These are phyloP conservation scores for Typhlomys cinereus DNA, from an alignment of 2,113 vertebrate genomes.

Conservation along the genomic window DNA sequence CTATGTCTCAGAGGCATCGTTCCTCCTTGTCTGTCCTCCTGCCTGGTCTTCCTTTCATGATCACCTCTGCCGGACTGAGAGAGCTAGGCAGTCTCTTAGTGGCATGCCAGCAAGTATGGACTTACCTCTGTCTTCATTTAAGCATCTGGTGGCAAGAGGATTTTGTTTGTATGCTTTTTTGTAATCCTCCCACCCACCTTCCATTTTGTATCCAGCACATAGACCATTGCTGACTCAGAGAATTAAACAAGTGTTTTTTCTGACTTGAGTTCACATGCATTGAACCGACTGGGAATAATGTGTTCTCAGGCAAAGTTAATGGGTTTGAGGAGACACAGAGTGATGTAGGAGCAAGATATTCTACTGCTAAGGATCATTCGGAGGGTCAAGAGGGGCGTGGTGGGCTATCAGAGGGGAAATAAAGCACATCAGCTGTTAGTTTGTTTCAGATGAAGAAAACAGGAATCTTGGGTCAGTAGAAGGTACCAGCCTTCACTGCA, in stretches of 20 bases:
- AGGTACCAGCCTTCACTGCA: not conserved
- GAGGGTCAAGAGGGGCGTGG: not conserved
- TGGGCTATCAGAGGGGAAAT: not conserved
- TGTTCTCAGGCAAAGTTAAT: not conserved
- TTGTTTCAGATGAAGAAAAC: not conserved
- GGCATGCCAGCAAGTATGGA: accelerated
- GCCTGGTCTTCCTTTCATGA: not conserved
- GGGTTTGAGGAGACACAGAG: not conserved
- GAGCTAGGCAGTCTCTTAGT: not conserved
- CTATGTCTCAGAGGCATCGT: not conserved
- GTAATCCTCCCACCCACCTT: not conserved
- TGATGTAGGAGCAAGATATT: not conserved
- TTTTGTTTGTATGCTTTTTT: not conserved
- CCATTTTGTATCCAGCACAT: not conserved
- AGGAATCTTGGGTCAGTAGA: not conserved
- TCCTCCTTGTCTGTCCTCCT: not conserved
- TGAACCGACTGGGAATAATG: not conserved
- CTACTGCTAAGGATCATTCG: not conserved
- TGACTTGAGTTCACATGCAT: conserved; percentile 13
- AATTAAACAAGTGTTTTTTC: not conserved
- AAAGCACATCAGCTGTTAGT: not conserved
- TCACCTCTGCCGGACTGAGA: not conserved
- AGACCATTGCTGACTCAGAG: not conserved
- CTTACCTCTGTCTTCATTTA: not conserved
- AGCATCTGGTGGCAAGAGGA: not conserved